A percentile compares a stretch with the other conserved stretches of the same genome.
These are phyloP conservation scores for Drosophila subpulchrella DNA, from an alignment of 1,140 invertebrate species.

Conservation along the genomic window DNA sequence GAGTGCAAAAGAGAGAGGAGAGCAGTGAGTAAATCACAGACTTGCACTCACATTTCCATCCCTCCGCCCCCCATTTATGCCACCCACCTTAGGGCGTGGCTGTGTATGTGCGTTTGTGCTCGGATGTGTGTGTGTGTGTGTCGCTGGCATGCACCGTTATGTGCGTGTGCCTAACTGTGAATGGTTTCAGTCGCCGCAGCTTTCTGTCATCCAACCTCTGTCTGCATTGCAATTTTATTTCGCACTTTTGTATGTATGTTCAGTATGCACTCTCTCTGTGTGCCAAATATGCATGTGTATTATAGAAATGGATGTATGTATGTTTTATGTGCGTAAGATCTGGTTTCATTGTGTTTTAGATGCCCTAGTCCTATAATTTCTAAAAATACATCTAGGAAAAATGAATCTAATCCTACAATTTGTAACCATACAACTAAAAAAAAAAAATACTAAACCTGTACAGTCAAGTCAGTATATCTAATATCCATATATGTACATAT, in stretches of 20 bases:
- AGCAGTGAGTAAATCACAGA: constrained; percentile 69
- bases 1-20: constrained; percentile 25
- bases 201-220: constrained; percentile 18
- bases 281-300: constrained; percentile 12
- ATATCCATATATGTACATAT: too few relatives aligned
- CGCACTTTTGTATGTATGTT: constrained; percentile 25
- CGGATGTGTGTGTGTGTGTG: constrained; percentile 14
- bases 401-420: not conserved
- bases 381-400: not conserved
- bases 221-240: constrained; percentile 29
- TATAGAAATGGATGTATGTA: not conserved
- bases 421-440: not conserved
- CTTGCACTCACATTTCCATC: constrained; percentile 50
- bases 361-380: not conserved
- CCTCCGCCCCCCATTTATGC: not conserved
- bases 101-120: constrained; percentile 18
- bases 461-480: too few relatives aligned
- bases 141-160: constrained; percentile 37
- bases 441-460: not conserved
- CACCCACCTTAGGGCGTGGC: constrained; percentile 43
- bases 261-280: constrained; percentile 1
- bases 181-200: constrained; percentile 38
- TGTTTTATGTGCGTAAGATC: not conserved
- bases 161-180: constrained; percentile 54
- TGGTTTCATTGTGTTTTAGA: constrained; percentile 8